These are phyloP conservation scores for Zele albiditarsus DNA, from an alignment of 2,888 invertebrate species.

Conservation along the genomic window DNA sequence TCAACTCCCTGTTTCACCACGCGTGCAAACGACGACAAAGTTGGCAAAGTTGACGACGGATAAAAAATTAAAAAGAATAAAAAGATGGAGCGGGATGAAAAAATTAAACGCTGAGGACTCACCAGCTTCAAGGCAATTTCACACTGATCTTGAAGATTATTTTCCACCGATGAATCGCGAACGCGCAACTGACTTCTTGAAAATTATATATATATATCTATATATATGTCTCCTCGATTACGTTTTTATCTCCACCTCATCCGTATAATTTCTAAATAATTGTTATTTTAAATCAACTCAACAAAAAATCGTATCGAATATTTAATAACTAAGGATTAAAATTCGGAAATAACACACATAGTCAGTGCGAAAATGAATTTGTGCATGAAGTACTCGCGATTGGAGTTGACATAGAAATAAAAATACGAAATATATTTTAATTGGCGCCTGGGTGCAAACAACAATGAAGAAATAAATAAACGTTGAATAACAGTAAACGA, in stretches of 20 bases:
- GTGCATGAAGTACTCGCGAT: slow-evolving; percentile 20
- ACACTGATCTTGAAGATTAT: slow-evolving; percentile 15
- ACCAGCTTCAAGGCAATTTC: slow-evolving; percentile 25
- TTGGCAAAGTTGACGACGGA: background rate
- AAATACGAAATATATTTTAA: slow-evolving; percentile 26
- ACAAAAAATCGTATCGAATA: background rate
- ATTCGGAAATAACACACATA: slow-evolving; percentile 10
- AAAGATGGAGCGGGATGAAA: background rate
- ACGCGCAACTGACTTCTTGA: background rate
- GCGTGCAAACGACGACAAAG: background rate
- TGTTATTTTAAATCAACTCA: background rate
- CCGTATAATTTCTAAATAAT: background rate
- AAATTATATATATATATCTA: background rate
- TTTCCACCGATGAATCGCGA: background rate
- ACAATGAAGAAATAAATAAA: background rate
- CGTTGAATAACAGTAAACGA: background rate
- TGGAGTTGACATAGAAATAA: slow-evolving; percentile 30
- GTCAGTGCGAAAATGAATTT: slow-evolving; percentile 7
- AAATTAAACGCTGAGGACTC: slow-evolving; percentile 14
- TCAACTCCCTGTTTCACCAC: background rate
- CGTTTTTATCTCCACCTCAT: background rate
- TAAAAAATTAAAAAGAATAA: background rate
- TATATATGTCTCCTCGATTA: background rate
- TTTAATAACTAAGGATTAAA: background rate
- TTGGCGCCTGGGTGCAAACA: slow-evolving; percentile 11